Conservation (phyloP, 2,113 vertebrate species). For the Orcinus orca region DNA sequence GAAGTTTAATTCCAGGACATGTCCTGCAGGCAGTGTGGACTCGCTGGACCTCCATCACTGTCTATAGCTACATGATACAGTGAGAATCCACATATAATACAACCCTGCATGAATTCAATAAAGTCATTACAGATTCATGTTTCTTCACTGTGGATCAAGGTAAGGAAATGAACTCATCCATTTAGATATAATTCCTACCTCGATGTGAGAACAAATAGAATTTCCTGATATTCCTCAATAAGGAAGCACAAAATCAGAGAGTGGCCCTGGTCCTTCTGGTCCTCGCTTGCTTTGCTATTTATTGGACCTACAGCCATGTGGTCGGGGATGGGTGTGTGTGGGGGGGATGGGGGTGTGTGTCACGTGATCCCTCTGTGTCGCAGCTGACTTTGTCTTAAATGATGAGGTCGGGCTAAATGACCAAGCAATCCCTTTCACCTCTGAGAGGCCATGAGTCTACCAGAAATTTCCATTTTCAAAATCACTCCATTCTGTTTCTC, state of each 20-base stretch:
- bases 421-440: background rate
- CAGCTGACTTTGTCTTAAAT: background rate
- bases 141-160: background rate
- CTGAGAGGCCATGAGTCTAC: background rate
- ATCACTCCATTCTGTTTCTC: background rate
- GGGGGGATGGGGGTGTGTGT: accelerated
- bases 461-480: background rate
- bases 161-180: background rate
- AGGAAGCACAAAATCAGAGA: background rate
- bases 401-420: background rate
- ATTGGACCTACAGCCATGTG: background rate
- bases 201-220: background rate
- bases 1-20: background rate
- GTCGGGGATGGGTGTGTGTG: background rate
- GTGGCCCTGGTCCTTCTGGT: no score
- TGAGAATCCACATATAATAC: background rate
- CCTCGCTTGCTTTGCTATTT: background rate
- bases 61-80: background rate
- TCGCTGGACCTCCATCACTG: background rate
- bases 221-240: background rate
- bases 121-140: background rate
- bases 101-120: background rate
- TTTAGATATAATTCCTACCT: background rate
- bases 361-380: background rate
- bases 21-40: background rate